A percentile compares a stretch with the other conserved stretches of the same genome.
Evolutionary conservation across 2,797 vertebrate species (phyloP).

Genomic region (Propithecus perrieri): DNA sequence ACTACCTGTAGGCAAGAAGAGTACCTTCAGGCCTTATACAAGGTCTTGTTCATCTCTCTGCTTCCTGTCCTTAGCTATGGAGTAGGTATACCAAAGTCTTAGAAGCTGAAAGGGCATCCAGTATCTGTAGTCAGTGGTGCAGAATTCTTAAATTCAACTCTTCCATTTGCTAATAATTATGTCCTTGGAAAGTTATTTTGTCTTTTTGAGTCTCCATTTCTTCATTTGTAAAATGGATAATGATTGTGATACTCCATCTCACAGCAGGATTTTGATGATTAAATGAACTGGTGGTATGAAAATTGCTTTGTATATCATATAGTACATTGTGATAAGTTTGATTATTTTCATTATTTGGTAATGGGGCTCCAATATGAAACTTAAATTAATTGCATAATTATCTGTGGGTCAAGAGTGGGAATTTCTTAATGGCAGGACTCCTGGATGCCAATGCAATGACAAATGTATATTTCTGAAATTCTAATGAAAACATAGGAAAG

Average conservation of each 20-base stretch:
- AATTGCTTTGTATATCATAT: not conserved
- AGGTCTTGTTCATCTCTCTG: not conserved
- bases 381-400: constrained; percentile 12
- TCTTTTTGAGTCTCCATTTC: not conserved
- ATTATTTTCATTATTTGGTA: not conserved
- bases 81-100: not conserved
- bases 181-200: not conserved
- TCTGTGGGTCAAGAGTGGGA: not conserved
- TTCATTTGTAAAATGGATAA: not conserved
- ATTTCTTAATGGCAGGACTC: constrained; percentile 20
- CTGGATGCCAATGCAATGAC: not conserved
- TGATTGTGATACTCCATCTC: not conserved
- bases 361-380: not conserved
- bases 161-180: not conserved
- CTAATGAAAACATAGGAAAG: constrained; percentile 26
- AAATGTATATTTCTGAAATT: not conserved
- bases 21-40: not conserved
- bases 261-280: not conserved
- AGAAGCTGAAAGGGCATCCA: not conserved
- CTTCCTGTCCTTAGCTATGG: not conserved
- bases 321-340: not conserved
- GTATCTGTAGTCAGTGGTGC: not conserved
- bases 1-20: not conserved
- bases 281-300: not conserved
- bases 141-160: not conserved